phyloP scores from a whole-genome alignment of 2,888 invertebrate genomes.

The Chrysina gloriosa region DNA sequence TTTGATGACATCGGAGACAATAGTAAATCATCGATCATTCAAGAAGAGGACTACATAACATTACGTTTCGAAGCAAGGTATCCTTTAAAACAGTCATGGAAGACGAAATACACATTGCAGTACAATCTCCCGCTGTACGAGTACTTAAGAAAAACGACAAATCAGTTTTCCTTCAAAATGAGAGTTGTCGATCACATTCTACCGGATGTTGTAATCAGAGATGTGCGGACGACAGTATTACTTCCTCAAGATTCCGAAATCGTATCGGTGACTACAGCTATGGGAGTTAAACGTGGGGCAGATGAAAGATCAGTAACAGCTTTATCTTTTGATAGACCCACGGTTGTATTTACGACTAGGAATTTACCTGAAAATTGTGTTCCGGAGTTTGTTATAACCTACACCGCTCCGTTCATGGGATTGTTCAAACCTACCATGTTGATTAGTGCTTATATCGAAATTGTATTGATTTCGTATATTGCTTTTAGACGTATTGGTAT shows the following conservation, averaged over 20 bases:
- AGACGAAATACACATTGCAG: constrained; percentile 48
- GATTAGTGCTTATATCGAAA: constrained; percentile 22
- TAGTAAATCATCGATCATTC: constrained; percentile 45
- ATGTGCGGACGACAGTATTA: constrained; percentile 47
- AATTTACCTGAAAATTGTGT: constrained; percentile 50
- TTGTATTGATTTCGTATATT: constrained; percentile 16
- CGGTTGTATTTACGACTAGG: constrained; percentile 46
- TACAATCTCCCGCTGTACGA: constrained; percentile 51
- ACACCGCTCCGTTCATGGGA: constrained; percentile 35
- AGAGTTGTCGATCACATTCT: constrained; percentile 51
- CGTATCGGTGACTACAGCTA: constrained; percentile 39
- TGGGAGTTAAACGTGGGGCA: constrained; percentile 34
- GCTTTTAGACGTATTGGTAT: constrained; percentile 26
- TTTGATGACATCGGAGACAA: constrained; percentile 52
- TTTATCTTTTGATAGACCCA: constrained; percentile 47
- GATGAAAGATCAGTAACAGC: constrained; percentile 36
- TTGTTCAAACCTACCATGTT: constrained; percentile 32
- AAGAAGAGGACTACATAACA: constrained; percentile 43
- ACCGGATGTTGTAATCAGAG: constrained; percentile 48
- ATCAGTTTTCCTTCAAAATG: constrained; percentile 47
- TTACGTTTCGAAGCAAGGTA: constrained; percentile 51
- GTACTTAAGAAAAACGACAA: constrained; percentile 44
- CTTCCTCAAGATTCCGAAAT: constrained; percentile 50
- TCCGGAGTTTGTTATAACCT: constrained; percentile 46
- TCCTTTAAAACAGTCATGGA: constrained; percentile 53